Base-by-base conservation (phyloP, 2,888 invertebrate species). In the Chymomyza caudatula region DNA sequence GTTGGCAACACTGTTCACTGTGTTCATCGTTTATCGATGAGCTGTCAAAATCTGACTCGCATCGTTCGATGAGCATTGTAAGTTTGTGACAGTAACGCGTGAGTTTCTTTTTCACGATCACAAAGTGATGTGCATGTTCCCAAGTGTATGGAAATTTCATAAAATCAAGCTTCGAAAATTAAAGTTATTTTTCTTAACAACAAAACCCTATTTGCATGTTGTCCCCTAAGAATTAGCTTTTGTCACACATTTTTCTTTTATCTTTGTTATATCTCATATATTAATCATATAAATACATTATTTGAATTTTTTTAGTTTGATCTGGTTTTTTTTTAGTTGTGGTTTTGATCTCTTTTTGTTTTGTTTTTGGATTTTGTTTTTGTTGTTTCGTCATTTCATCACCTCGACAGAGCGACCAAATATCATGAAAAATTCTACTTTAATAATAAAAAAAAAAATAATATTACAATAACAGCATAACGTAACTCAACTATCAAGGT, bases 401-500 rank as follows among this genome's bases (percentile, higher is more conserved):
- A 65, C 69, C 54, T 55, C 49, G 60, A 65, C 44, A 57, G 65
- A 37, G 29, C 67, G 60, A 58, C 64, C 65, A 65, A 73, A 68
- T 67, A 62, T 74, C 63, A 67, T 77, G 68, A 67, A 76, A 73
- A 76, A 69, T 62, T 73, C 79, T 82, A 82, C 82, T 82, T 82
- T 78, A 68, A 71, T 67, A 80, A 80, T 80, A 81, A 76, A 80
- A 79, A 80, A 80, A 81, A 81, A 82, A 70, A 77, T 80, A 80
- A 80, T 71, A 70, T 71, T 81, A 81, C 80, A 82, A 81, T 81
- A 81, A 81, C 80, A 81, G 80, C 80, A 81, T 82, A 81, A 81
- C 80, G 80, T 80, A 81, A 81, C 80, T 82, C 80, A 80, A 82
- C 80, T 81, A 81, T 82, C 80, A 75, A 80, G 77, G 80, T 80